phyloP scores from a whole-genome alignment of 2,888 invertebrate species.

The Epiperipatus broadwayi region DNA sequence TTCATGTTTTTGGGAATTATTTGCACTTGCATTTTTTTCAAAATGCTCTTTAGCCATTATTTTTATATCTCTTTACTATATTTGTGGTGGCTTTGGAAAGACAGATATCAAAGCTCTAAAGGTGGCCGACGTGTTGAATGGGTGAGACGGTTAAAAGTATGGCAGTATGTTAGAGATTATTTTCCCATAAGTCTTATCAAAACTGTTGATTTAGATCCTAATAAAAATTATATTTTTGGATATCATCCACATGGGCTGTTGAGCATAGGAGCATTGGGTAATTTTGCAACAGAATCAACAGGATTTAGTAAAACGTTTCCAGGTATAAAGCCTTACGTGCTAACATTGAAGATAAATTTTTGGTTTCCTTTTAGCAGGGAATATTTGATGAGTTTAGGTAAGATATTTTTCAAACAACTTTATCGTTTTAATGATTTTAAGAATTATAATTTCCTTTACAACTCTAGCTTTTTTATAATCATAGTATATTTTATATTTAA shows the following conservation, averaged over 20 bases:
- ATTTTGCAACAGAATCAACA: slow-evolving; percentile 48
- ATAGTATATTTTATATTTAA: too few species aligned
- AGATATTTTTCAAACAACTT: too few species aligned
- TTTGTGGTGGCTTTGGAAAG: too few species aligned
- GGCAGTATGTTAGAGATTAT: too few species aligned
- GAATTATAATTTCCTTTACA: too few species aligned
- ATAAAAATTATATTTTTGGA: slow-evolving; percentile 62
- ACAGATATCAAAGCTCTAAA: too few species aligned
- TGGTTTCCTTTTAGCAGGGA: slow-evolving; percentile 50
- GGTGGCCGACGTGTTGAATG: too few species aligned
- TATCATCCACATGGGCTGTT: slow-evolving; percentile 80
- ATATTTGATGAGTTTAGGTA: slow-evolving; percentile 40
- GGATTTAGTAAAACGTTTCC: slow-evolving; percentile 32
- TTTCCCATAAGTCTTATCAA: slow-evolving; percentile 68
- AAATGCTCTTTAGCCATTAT: slow-evolving; percentile 35
- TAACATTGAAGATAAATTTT: slow-evolving; percentile 54
- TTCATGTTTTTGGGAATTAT: slow-evolving; percentile 34
- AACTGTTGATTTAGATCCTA: slow-evolving; percentile 56
- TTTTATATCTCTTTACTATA: slow-evolving; percentile 37
- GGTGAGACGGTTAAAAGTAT: too few species aligned
- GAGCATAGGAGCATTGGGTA: slow-evolving; percentile 53
- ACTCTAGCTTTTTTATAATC: too few species aligned
- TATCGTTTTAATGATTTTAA: too few species aligned
- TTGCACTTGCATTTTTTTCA: slow-evolving; percentile 35
- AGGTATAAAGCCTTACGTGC: slow-evolving; percentile 31